These are phyloP conservation scores for Polydrusus pterygomalis DNA, from an alignment of 2,888 invertebrate genomes.

Conservation along the genomic window DNA sequence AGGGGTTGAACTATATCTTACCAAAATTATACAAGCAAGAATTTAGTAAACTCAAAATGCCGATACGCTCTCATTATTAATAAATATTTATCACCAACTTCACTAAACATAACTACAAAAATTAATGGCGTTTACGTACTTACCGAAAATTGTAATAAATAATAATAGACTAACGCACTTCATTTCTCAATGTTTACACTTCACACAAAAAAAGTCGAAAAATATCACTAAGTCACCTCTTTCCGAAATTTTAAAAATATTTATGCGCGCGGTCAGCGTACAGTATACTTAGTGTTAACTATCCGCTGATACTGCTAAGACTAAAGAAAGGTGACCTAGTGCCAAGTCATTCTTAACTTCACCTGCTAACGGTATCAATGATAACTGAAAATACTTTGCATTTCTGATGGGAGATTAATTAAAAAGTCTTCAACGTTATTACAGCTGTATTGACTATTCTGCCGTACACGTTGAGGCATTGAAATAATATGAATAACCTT, in stretches of 20 bases:
- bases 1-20: slow-evolving; percentile 18
- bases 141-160: slow-evolving; percentile 63
- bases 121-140: slow-evolving; percentile 45
- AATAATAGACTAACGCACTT: slow-evolving; percentile 62
- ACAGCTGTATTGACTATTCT: neutral
- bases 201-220: slow-evolving; percentile 24
- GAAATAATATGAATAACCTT: neutral
- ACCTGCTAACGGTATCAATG: slow-evolving; percentile 65
- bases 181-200: slow-evolving; percentile 56
- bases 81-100: slow-evolving; percentile 11
- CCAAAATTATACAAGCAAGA: slow-evolving; percentile 7
- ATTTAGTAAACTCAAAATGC: slow-evolving; percentile 14
- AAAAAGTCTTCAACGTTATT: slow-evolving; percentile 3
- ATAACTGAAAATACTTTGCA: slow-evolving; percentile 56
- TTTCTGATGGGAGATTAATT: slow-evolving; percentile 40
- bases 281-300: slow-evolving; percentile 32
- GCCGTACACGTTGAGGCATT: neutral
- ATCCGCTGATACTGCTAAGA: slow-evolving; percentile 46
- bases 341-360: slow-evolving; percentile 56
- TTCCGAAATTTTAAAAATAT: slow-evolving; percentile 45
- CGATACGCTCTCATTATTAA: slow-evolving; percentile 12
- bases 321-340: slow-evolving; percentile 61
- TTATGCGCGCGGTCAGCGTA: slow-evolving; percentile 44
- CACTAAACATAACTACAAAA: slow-evolving; percentile 29
- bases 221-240: slow-evolving; percentile 25